Conservation (phyloP, 1,140 invertebrate species). For the Pteromalus puparum region DNA sequence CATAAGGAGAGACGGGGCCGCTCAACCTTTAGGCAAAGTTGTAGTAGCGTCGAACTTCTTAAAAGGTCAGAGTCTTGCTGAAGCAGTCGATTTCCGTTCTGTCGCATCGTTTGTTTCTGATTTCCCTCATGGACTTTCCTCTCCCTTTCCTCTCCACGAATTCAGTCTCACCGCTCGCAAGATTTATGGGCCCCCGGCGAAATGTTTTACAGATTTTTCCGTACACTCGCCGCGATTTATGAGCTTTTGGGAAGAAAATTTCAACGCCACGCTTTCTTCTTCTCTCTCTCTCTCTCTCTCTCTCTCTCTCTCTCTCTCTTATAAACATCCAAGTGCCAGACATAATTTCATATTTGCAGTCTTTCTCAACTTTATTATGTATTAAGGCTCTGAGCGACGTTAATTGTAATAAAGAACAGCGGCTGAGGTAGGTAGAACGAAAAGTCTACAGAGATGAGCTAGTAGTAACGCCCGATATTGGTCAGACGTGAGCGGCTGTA, state of each 20-base stretch:
- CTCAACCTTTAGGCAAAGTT: too few relatives aligned
- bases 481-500: not conserved
- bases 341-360: not conserved
- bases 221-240: slow-evolving; percentile 24
- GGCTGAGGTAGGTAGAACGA: not conserved
- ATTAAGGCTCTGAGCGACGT: too few relatives aligned
- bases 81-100: slow-evolving; percentile 19
- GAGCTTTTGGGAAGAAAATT: slow-evolving; percentile 19
- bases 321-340: not conserved
- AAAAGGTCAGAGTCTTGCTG: slow-evolving; percentile 31
- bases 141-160: not conserved
- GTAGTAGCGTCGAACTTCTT: slow-evolving; percentile 24
- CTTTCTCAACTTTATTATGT: too few relatives aligned
- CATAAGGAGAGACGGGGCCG: slow-evolving; percentile 55
- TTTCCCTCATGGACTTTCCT: slow-evolving; percentile 38
- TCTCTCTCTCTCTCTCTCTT: not conserved
- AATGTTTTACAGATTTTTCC: slow-evolving; percentile 49
- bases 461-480: slow-evolving; percentile 2
- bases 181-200: slow-evolving; percentile 37
- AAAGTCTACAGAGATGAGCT: not conserved
- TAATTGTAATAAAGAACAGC: not conserved
- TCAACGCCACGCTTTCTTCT: slow-evolving; percentile 13
- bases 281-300: not conserved
- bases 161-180: not conserved
- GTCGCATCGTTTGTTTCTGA: slow-evolving; percentile 38